Conservation (phyloP, 2,888 invertebrate species). For the Athrips mouffetella region DNA sequence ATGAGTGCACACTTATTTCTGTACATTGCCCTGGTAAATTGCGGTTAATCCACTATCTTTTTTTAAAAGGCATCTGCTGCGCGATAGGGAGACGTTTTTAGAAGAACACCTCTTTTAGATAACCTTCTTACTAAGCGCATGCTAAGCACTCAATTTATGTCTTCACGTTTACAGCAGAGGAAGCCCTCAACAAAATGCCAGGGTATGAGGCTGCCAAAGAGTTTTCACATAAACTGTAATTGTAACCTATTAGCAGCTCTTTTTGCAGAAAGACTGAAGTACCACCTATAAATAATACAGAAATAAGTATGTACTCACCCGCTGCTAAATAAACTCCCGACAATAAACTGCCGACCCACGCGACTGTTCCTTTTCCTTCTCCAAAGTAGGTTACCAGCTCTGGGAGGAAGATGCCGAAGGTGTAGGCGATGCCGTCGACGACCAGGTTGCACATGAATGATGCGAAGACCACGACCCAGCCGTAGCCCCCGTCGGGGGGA, state of each 20-base stretch:
- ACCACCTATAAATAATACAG: too few species aligned
- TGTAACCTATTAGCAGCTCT: too few species aligned
- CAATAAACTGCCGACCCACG: conserved; percentile 72
- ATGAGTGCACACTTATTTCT: conserved; percentile 6
- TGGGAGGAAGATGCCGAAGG: conserved; percentile 80
- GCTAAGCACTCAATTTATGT: too few species aligned
- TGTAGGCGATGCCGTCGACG: conserved; percentile 96
- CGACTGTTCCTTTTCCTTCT: conserved; percentile 8
- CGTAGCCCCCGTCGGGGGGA: conserved; percentile 94
- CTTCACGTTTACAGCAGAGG: too few species aligned
- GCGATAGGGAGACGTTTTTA: too few species aligned
- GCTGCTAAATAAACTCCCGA: conserved; percentile 97
- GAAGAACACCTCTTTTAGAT: too few species aligned
- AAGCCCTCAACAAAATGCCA: too few species aligned
- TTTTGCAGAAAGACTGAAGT: too few species aligned
- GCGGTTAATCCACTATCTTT: background rate
- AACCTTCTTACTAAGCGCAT: too few species aligned
- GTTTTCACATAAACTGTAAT: too few species aligned
- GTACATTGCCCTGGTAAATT: background rate
- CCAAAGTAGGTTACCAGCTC: conserved; percentile 65
- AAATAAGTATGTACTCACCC: conserved; percentile 75
- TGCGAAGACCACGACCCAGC: conserved; percentile 93
- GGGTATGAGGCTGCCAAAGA: too few species aligned
- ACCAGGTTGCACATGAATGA: conserved; percentile 96
- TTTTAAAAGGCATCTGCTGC: background rate